Base-by-base conservation (phyloP, 2,113 vertebrate genomes). In the Cynopterus brachyotis region DNA sequence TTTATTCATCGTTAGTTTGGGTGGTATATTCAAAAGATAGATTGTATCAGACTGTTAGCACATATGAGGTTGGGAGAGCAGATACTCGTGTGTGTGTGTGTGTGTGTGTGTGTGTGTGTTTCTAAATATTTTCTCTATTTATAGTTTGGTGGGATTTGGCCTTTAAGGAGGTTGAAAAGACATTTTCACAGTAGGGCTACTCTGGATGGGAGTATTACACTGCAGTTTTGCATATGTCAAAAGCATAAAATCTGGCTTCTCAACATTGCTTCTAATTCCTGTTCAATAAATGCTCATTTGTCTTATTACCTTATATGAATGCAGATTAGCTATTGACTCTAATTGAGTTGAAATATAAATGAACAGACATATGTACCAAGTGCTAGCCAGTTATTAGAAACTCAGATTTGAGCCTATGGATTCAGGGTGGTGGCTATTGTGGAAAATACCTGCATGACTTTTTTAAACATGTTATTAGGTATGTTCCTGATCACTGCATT, bases 1-100 rank as follows among this genome's bases (percentile, higher is more conserved):
- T 98, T 98, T 98, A 98, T 98, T 98, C 97, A 95, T 98, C 95
- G 96, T 95, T 97, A 94, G 92, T 98, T 97, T 97, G 82, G 94
- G 97, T 20, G 60, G 93, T 93, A 87, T 96, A 96, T 97, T 98
- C 92, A 96, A 97, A 98, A 98, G 97, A 98, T 82, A 98, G 95
- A 98, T 95, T 96, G 76, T 95, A 97, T 24, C 2, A 96, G 96
- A 97, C 92, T 96, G 95, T 96, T 97, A 96, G 97, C 92, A 97
- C 55, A 66, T 87, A 97, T 93, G 94, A 98, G 96, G 86, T 92
- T 91, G 91, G 96, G 97, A 96, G 97, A 96, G 86, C 83, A 93
- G 91, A 96, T n/a, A 75, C 40, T 10, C 30, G 78, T 22, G 75
- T 93, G 5, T 0, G 28, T 30, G 12, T 45, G 82, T 92, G 19